Conservation (phyloP, 1,140 invertebrate genomes). For the Phocides pigmalion region DNA sequence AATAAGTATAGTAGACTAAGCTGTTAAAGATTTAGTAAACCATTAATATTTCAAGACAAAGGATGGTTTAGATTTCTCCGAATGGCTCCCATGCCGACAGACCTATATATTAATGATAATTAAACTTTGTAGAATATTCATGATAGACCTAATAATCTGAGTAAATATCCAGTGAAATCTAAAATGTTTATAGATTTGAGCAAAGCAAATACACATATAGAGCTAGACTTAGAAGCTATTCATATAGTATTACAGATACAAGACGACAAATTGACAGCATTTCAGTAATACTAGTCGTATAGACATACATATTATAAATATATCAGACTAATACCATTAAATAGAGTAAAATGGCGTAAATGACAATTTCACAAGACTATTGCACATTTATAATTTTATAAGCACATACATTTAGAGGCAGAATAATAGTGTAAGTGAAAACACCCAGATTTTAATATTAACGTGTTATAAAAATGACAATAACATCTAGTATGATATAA, state of each 20-base stretch:
- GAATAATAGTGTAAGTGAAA: slow-evolving; percentile 39
- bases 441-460: slow-evolving; percentile 41
- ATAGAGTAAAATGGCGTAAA: slow-evolving; percentile 33
- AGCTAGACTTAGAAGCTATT: slow-evolving; percentile 34
- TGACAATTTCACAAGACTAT: slow-evolving; percentile 35
- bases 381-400: slow-evolving; percentile 32
- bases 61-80: too few relatives aligned
- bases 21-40: too few relatives aligned
- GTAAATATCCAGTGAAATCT: slow-evolving; percentile 13
- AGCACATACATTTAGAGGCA: slow-evolving; percentile 42
- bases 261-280: slow-evolving; percentile 79
- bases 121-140: not conserved
- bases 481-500: slow-evolving; percentile 28
- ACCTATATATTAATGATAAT: not conserved
- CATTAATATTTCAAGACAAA: too few relatives aligned
- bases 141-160: not conserved
- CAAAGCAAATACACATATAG: slow-evolving; percentile 36
- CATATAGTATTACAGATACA: slow-evolving; percentile 60
- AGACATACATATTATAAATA: slow-evolving; percentile 44
- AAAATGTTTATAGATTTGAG: slow-evolving; percentile 29
- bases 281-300: slow-evolving; percentile 63
- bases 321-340: slow-evolving; percentile 30
- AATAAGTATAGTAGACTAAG: too few relatives aligned
- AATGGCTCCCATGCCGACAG: too few relatives aligned
- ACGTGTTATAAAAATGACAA: slow-evolving; percentile 37